Conservation (phyloP, 2,888 invertebrate species). For the Protonemura montana region DNA sequence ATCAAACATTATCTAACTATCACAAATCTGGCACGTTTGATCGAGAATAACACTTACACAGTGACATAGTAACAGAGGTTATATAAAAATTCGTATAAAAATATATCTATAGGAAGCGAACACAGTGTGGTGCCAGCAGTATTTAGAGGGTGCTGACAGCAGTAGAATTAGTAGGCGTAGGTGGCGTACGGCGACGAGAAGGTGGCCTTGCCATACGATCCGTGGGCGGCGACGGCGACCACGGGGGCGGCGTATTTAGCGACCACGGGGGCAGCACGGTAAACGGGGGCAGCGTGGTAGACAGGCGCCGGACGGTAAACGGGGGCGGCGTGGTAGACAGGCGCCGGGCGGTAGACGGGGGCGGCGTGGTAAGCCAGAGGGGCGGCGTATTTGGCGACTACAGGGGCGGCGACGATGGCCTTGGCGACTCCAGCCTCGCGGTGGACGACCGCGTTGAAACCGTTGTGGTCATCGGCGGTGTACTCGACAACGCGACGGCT, state of each 20-base stretch:
- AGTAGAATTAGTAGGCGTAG: slow-evolving; percentile 39
- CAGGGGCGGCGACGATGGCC: slow-evolving; percentile 46
- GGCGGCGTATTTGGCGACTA: slow-evolving; percentile 42
- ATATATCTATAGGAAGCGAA: neutral
- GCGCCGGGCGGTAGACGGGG: slow-evolving; percentile 24
- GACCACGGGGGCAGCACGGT: slow-evolving; percentile 18
- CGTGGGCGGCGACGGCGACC: slow-evolving; percentile 1
- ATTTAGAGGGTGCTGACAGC: neutral
- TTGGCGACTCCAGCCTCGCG: slow-evolving; percentile 42
- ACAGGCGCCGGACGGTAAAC: slow-evolving; percentile 15
- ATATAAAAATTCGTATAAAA: neutral
- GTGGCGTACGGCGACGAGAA: slow-evolving; percentile 41
- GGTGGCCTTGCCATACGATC: slow-evolving; percentile 30
- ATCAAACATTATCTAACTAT: neutral
- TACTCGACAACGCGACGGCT: slow-evolving; percentile 44
- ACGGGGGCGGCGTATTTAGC: neutral
- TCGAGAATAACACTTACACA: neutral
- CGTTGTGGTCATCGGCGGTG: slow-evolving; percentile 45
- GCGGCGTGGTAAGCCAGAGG: neutral
- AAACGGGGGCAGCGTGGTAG: slow-evolving; percentile 14
- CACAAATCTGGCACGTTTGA: neutral
- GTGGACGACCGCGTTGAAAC: slow-evolving; percentile 47
- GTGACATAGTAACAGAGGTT: neutral
- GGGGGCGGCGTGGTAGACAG: slow-evolving; percentile 36
- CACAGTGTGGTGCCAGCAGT: neutral